A percentile compares a stretch with the other conserved stretches of the same genome.
These are phyloP conservation scores for Helobdella robusta DNA, from an alignment of 2,888 invertebrate species.

Conservation along the genomic window DNA sequence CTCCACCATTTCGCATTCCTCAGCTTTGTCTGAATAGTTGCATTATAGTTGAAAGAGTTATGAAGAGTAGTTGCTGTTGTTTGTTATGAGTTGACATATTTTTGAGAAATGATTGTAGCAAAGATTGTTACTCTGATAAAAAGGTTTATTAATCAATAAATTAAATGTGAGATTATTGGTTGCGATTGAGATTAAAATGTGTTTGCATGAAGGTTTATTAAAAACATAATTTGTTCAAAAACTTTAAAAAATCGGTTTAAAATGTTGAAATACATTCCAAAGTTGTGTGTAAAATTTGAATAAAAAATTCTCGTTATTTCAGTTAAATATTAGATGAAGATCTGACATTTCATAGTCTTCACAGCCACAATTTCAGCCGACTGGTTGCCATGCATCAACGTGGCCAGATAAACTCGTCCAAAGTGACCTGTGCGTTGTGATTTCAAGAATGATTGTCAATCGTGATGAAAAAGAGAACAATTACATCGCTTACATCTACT, in stretches of 20 bases:
- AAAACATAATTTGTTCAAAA: too few species aligned
- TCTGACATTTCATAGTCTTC: slow-evolving; percentile 44
- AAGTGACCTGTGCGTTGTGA: slow-evolving; percentile 33
- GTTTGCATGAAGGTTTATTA: too few species aligned
- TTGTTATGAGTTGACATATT: too few species aligned
- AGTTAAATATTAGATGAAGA: too few species aligned
- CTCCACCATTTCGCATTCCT: slow-evolving; percentile 42
- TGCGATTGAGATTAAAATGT: background rate
- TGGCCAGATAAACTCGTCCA: slow-evolving; percentile 33
- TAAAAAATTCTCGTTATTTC: too few species aligned
- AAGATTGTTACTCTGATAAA: too few species aligned
- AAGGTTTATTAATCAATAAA: background rate
- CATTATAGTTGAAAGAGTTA: background rate
- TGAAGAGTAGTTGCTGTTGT: background rate
- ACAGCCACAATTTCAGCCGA: slow-evolving; percentile 39
- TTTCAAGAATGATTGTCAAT: background rate
- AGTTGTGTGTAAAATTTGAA: too few species aligned
- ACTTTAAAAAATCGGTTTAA: too few species aligned
- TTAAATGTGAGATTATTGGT: background rate
- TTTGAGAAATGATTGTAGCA: too few species aligned
- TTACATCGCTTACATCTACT: too few species aligned
- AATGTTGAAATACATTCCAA: too few species aligned
- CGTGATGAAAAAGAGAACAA: too few species aligned
- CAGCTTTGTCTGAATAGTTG: slow-evolving; percentile 28
- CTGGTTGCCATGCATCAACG: slow-evolving; percentile 13